Evolutionary conservation across 2,888 invertebrate genomes (phyloP), one percentile per base, ranked within the genome.

Genomic region (Drosophila neutralis): DNA sequence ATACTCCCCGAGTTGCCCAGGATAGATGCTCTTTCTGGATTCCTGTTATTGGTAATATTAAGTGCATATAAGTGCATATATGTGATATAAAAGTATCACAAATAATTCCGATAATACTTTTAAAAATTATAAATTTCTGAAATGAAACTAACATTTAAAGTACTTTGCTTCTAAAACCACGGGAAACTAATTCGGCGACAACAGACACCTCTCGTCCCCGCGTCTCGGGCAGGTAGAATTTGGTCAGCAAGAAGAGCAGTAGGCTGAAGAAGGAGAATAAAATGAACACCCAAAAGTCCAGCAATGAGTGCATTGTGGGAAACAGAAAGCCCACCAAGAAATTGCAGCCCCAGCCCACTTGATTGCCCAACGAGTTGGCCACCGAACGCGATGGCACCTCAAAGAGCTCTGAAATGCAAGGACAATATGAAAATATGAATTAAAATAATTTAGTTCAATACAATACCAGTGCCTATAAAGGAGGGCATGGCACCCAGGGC

Each of bases 401-500:
- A 54, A 82, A 78, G 11, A 82, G 73, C 40, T 82, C 82, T 82
- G 64, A 11, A 36, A 54, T 36, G 11, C 91, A 93, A 13, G 69
- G 72, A 5, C 7, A 6, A 13, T 36, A 40, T 36, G 10, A 35
- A 63, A 11, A 21, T 29, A 18, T 11, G 0, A 33, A 29, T 27
- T 29, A 2, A 54, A 27, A 2, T 7, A 13, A n/a, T 10, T 2
- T 31, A 7, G 31, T 10, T 7, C 0, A 6, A 48, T 5, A 10
- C 56, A 4, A n/a, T 35, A 82, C 81, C 82, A 56, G 84, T 61
- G 40, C 84, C 82, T 54, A 82, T 82, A 18, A 84, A 82, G 3
- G 76, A 70, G 1, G 82, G 84, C 69, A 84, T 73, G 1, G 84
- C 65, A 15, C 69, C 82, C 48, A 84, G 15, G 1, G 76, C 84